Conservation (phyloP, 2,797 vertebrate species). For the Sebastes diploproa region DNA sequence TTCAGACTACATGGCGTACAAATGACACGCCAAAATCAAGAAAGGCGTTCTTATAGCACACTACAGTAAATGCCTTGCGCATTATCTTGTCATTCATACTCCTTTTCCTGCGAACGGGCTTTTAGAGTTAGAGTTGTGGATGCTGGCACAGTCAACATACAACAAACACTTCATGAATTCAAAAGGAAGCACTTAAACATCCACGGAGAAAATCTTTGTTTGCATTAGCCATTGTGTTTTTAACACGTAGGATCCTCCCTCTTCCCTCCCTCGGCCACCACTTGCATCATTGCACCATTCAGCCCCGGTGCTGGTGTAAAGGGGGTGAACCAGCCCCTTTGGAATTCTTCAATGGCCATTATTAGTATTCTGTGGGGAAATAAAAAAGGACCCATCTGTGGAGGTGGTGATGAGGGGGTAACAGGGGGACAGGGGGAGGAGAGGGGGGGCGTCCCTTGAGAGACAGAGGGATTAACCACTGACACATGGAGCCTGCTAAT, state of each 20-base stretch:
- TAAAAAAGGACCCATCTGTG: constrained; percentile 85
- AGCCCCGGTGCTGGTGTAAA: constrained; percentile 51
- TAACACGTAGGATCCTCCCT: constrained; percentile 42
- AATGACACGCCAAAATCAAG: too few species aligned
- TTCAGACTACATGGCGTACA: not conserved
- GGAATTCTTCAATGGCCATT: constrained; percentile 80
- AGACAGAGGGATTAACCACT: constrained; percentile 80
- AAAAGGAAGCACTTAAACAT: constrained; percentile 51
- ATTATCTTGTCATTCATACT: too few species aligned
- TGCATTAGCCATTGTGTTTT: constrained; percentile 59
- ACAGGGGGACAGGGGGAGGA: constrained; percentile 42
- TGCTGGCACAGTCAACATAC: not conserved
- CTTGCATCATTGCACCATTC: constrained; percentile 74
- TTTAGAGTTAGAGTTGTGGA: not conserved
- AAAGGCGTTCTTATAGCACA: too few species aligned
- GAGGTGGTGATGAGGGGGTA: constrained; percentile 76
- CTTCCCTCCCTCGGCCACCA: constrained; percentile 53
- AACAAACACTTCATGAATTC: constrained; percentile 34
- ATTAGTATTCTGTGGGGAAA: constrained; percentile 83
- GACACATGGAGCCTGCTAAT: constrained; percentile 85
- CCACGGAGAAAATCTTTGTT: constrained; percentile 48
- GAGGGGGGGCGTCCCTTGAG: constrained; percentile 59
- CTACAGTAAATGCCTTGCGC: not conserved
- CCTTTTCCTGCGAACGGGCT: too few species aligned
- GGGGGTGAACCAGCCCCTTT: constrained; percentile 63